A percentile compares a stretch with the other conserved stretches of the same genome.
phyloP scores from a whole-genome alignment of 2,113 vertebrate species.

The Sylvilagus bachmani region DNA sequence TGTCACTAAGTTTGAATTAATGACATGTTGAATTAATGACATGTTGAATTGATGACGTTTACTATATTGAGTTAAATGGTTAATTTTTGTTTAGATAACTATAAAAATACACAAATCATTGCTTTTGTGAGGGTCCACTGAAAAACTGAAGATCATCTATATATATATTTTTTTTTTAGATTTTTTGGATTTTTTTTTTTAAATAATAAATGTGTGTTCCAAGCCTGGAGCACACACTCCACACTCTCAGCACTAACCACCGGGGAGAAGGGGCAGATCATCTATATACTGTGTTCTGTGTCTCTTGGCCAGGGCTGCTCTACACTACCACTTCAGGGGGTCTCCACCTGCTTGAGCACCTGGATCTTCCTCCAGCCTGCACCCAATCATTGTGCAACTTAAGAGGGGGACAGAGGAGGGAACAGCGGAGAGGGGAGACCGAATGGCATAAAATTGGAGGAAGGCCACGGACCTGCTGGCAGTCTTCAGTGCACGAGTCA shows the following conservation, averaged over 20 bases:
- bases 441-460: not conserved
- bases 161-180: conserved; percentile 71
- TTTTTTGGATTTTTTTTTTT: conserved; percentile 85
- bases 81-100: not conserved
- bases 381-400: not conserved
- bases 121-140: not conserved
- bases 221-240: conserved; percentile 84
- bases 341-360: not conserved
- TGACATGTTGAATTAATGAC: not conserved
- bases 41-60: not conserved
- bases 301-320: not conserved
- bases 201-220: conserved; percentile 86
- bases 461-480: not conserved
- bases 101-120: not conserved
- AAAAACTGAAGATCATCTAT: not conserved
- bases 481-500: not conserved
- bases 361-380: not conserved
- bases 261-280: conserved; percentile 81
- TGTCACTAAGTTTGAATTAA: not conserved
- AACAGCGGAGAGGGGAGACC: not conserved
- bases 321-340: not conserved
- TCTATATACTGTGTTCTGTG: not conserved
- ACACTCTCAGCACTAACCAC: conserved; percentile 85
- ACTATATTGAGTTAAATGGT: not conserved
- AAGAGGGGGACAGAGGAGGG: accelerated